A percentile compares a stretch with the other conserved stretches of the same genome.
Conservation (phyloP, 2,113 vertebrate species). For the Ochotona curzoniae region DNA sequence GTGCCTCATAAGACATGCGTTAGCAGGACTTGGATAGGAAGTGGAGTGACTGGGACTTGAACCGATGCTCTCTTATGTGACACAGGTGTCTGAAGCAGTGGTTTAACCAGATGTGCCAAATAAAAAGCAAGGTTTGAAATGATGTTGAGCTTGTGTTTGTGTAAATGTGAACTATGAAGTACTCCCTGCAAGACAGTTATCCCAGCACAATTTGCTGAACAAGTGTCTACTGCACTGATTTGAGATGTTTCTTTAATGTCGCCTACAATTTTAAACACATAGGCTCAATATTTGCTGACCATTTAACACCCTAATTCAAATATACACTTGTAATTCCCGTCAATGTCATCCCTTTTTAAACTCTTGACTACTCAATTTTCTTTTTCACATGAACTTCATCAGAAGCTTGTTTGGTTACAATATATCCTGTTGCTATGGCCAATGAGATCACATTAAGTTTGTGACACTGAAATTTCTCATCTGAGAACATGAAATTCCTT, state of each 20-base stretch:
- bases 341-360: background rate
- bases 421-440: conserved; percentile 26
- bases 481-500: conserved; percentile 2
- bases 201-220: background rate
- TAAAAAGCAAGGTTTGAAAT: background rate
- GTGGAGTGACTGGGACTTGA: too few relatives aligned
- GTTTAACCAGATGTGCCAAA: too few relatives aligned
- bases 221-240: background rate
- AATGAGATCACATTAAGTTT: conserved; percentile 33
- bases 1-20: too few relatives aligned
- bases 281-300: background rate
- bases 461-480: background rate
- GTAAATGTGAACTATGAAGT: background rate
- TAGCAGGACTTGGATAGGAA: too few relatives aligned
- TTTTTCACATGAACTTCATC: background rate
- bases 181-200: background rate
- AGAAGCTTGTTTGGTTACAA: conserved; percentile 37
- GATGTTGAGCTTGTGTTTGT: background rate
- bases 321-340: conserved; percentile 15
- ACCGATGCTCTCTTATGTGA: too few relatives aligned
- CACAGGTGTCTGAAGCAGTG: too few relatives aligned
- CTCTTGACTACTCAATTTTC: background rate
- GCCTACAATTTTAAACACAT: conserved; percentile 41
- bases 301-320: conserved; percentile 2
- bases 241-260: background rate